Base-by-base conservation (phyloP, 2,113 vertebrate species). In the Spea multiplicata region DNA sequence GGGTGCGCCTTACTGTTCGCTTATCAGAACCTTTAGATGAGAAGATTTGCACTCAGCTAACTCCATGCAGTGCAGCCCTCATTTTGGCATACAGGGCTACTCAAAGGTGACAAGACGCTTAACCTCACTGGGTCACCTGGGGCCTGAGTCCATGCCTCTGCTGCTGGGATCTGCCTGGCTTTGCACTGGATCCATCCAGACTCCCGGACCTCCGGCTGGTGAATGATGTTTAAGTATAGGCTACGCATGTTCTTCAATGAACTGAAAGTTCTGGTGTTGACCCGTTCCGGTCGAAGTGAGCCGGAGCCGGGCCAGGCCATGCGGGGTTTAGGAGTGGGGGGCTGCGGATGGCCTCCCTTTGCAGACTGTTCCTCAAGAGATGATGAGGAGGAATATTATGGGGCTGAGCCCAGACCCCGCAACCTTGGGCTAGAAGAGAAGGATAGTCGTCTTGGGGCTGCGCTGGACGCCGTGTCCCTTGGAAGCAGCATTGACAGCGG, bases 211-310 rank as follows among this genome's bases (percentile, higher is more conserved):
- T 17, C 77, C 76, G 78, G 83, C 81, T 80, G 82, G 88, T 78
- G 71, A 73, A 96, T 91, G 90, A 97, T 97, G 95, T 96, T 96
- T 89, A 97, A 97, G 91, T 96, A 96, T 86, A 94, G 95, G 92
- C 95, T 97, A 91, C 95, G 95, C 91, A 96, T 95, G 95, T 95
- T 96, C 93, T 95, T 96, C 83, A 96, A 97, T 88, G 95, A 97
- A 92, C 94, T 97, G 85, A 97, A 97, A 88, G 94, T 97, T 86
- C 91, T 96, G 92, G 94, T 95, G 90, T 94, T 95, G 90, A 95
- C 95, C 92, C 94, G 95, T 89, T 92, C 92, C 88, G 92, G 91
- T 89, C 94, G 92, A 91, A 89, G 94, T 89, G 87, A 91, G 82
- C 88, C 93, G 85, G 94, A 94, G 89, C 84, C 91, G 86, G 94